A percentile compares a stretch with the other conserved stretches of the same genome.
phyloP scores from a whole-genome alignment of 2,113 vertebrate species.

The Cygnus buccinator region DNA sequence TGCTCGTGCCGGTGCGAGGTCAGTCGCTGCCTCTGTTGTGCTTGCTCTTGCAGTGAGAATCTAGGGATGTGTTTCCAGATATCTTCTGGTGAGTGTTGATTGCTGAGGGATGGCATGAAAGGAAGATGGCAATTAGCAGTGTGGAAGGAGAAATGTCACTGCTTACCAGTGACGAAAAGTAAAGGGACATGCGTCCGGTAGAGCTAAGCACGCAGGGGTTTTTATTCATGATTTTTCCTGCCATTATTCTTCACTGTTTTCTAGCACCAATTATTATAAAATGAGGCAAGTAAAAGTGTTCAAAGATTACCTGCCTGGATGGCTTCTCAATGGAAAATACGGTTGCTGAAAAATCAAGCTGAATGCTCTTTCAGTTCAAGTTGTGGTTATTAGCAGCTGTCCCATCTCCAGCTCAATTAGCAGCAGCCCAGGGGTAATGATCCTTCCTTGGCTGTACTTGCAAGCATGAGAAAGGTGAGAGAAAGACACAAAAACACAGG shows the following conservation, averaged over 20 bases:
- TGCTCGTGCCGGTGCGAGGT: fast-evolving
- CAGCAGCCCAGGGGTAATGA: fast-evolving
- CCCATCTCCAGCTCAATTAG: background rate
- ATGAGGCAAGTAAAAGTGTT: background rate
- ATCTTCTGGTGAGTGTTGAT: background rate
- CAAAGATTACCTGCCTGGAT: background rate
- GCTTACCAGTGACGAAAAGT: background rate
- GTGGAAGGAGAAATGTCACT: background rate
- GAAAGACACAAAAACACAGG: too few relatives aligned
- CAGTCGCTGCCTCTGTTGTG: fast-evolving
- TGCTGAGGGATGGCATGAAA: background rate
- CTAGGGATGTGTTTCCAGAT: background rate
- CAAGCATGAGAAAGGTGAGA: too few relatives aligned
- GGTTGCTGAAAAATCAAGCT: background rate
- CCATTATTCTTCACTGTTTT: background rate
- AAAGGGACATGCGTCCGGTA: background rate
- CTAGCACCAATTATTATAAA: background rate
- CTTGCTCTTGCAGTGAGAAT: background rate
- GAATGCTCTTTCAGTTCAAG: background rate
- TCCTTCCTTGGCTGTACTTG: background rate
- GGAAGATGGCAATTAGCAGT: background rate
- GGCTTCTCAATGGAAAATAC: background rate
- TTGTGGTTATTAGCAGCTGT: fast-evolving
- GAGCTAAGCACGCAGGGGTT: background rate
- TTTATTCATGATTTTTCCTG: background rate